Evolutionary conservation across 2,797 vertebrate species (phyloP), one percentile per base, ranked within the genome.

Genomic region (Anniella stebbinsi): DNA sequence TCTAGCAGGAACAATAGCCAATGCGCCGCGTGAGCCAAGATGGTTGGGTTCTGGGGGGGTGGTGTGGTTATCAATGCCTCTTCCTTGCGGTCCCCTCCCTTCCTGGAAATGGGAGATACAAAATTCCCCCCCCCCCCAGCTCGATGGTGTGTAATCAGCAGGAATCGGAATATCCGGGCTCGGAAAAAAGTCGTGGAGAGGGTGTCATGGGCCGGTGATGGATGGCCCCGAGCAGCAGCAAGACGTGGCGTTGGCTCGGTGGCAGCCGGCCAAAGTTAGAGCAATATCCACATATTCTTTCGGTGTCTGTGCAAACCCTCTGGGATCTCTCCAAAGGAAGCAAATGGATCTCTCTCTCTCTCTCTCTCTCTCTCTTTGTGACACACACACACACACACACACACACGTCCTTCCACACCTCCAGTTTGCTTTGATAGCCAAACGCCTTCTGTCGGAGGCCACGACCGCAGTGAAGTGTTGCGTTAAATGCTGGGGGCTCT

Each of bases 1-100:
- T 97, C 95, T 96, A 93, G 96, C 93, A 95, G 97, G 97, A 98
- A 98, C 98, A 98, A 98, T 98, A 95, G 98, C 97, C 96, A 97
- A 98, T 98, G 96, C 97, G 96, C 96, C 89, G 96, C 88, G 25
- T 95, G 94, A 95, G 94, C 95, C 96, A 95, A 95, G 95, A 94
- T 93, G 94, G 94, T 95, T 93, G 95, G 94, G 93, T 95, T 93
- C 95, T 96, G 95, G 36, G 21, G 45, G 66, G 69, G n/a, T n/a
- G n/a, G n/a, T n/a, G n/a, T 23, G 67, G 77, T 70, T 97, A 97
- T 97, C 97, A 96, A 93, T 96, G 96, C 96, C 81, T 95, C 96
- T 97, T 97, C 82, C 96, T 96, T 91, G 80, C 94, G 95, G 97
- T 97, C 92, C 98, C 88, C 98, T 98, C 98, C 98, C 98, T 98